Evolutionary conservation across 2,113 vertebrate species (phyloP), one percentile per base, ranked within the genome.

Genomic region (Phycodurus eques): DNA sequence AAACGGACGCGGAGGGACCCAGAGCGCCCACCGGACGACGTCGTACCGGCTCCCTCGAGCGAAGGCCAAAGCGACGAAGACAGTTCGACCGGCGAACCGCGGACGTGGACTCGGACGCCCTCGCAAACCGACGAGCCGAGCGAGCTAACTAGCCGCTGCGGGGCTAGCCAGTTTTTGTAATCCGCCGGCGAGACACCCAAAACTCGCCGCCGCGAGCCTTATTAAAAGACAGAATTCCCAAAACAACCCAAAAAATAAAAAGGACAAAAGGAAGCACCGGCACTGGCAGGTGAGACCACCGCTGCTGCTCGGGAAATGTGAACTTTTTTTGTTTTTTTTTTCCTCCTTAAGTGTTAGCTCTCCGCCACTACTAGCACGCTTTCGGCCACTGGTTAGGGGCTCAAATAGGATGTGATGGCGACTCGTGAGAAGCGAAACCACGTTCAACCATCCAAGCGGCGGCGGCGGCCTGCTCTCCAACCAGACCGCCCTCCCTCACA

Each of bases 121-220:
- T 74, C 78, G 51, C 49, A 49, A 27, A n/a, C 67, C 10, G 67
- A 85, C 65, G 19, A 82, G 81, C 71, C 44, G 81, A 87, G 85
- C 90, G 88, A 68, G 82, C 72, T 35, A 61, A 88, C 80, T 90
- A 89, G 85, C 88, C 69, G 68, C 72, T 70, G 69, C 78, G 75
- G 83, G 80, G 88, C 80, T 90, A 92, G 73, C 85, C 78, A 87
- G 90, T 83, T 92, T 89, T 91, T 93, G 92, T 92, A 92, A 92
- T 91, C 91, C 89, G 70, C 90, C 90, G 90, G 89, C 84, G 85
- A 85, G 81, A 84, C 84, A 57, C 70, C 22, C n/a, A 15, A 74
- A 54, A 74, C 12, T 61, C 59, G 31, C 62, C 78, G 51, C 70
- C 61, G 53, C 79, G 56, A 82, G 88, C 82, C 84, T 85, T 61